Evolutionary conservation across 2,113 vertebrate species (phyloP), one percentile per base, ranked within the genome.

Genomic region (Anoplopoma fimbria): DNA sequence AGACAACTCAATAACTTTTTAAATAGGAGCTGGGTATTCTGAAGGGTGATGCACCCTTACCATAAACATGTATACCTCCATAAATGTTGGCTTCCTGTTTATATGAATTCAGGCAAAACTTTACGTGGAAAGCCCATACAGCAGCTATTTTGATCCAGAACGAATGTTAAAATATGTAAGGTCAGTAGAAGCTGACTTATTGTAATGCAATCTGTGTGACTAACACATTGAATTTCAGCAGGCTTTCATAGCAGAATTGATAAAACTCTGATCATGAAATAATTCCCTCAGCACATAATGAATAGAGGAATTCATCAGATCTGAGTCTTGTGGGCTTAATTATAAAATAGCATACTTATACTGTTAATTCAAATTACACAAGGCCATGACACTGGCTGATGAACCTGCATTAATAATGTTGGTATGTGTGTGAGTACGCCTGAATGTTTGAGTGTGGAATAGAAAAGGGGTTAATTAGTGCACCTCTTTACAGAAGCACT

Each of bases 391-490:
- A 53, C 3, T 27, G 53, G 70, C 31, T 75, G 55, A 75, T 25
- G 47, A 75, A 36, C 53, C 45, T 45, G 61, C 69, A 85, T 89
- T 83, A 57, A 85, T 79, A 73, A 33, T 33, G 29, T 12, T n/a
- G 15, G 29, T 19, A 7, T 21, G 14, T 65, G 62, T 33, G 63
- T 29, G 74, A 62, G 25, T n/a, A 19, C 13, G 23, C 62, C 34
- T 49, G 23, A 7, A 2, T 69, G 75, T 71, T 1, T 79, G 58
- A 51, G 21, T 53, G 69, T 40, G 69, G 69, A 75, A 63, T 29
- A 51, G 38, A 75, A 65, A 64, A 51, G 45, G 40, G 42, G 75
- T 78, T 87, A 72, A 89, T 89, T 87, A 88, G 72, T 64, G 10
- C 49, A 78, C 27, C 60, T 70, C 42, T 79, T 55, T 63, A 55